A percentile compares a stretch with the other conserved stretches of the same genome.
These are phyloP conservation scores for Oreotrochilus melanogaster DNA, from an alignment of 2,113 vertebrate species.

Conservation along the genomic window DNA sequence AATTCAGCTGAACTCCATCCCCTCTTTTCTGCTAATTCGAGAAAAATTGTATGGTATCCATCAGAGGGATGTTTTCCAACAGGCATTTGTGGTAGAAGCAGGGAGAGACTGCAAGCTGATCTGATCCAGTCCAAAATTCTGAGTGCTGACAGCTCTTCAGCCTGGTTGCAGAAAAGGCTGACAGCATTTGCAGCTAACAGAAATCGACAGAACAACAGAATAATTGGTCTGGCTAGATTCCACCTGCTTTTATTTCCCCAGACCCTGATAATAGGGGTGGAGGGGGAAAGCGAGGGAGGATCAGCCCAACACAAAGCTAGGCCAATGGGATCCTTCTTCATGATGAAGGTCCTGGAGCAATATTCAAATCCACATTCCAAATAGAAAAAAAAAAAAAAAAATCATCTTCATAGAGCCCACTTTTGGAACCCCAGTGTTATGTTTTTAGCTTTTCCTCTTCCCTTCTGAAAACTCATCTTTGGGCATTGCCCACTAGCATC, in stretches of 20 bases:
- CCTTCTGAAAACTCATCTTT: neutral
- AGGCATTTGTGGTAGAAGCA: neutral
- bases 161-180: neutral
- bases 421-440: neutral
- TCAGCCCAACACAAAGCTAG: neutral
- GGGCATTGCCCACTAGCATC: neutral
- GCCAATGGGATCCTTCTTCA: neutral
- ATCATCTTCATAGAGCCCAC: no score
- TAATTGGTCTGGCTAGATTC: neutral
- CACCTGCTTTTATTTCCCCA: neutral
- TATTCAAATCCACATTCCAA: accelerated
- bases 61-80: neutral
- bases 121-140: neutral
- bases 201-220: neutral
- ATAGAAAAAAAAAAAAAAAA: neutral
- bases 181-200: neutral
- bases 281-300: neutral
- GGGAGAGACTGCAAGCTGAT: neutral
- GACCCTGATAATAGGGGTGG: neutral
- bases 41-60: neutral
- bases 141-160: neutral
- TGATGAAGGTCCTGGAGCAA: neutral
- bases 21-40: neutral
- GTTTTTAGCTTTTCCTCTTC: neutral
- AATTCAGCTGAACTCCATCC: neutral